phyloP scores from a whole-genome alignment of 2,113 vertebrate species.

The Carettochelys insculpta region DNA sequence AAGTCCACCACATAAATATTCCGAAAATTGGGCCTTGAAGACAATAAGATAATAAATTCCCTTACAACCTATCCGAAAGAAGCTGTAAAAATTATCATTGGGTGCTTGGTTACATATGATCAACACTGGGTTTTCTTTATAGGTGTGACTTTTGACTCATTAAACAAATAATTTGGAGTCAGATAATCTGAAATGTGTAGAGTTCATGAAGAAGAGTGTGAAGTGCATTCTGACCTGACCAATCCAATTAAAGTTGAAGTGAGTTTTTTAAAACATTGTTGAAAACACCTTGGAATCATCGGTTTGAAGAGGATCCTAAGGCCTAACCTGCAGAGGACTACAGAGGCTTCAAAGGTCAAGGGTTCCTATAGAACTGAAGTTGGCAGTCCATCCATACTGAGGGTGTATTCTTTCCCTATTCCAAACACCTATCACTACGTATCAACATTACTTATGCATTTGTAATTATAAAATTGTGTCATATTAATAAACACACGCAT shows the following conservation, averaged over 20 bases:
- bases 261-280: background rate
- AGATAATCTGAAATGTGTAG: background rate
- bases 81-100: background rate
- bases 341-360: background rate
- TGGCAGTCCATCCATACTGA: background rate
- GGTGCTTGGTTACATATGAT: background rate
- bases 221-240: background rate
- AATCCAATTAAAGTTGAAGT: background rate
- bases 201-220: background rate
- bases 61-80: background rate
- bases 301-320: accelerated
- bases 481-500: background rate
- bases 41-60: slow-evolving; percentile 1
- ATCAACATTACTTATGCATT: background rate
- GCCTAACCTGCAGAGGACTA: background rate
- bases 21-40: background rate
- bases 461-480: background rate
- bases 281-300: background rate
- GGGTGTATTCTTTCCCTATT: background rate
- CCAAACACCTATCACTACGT: background rate
- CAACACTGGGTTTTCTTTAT: background rate
- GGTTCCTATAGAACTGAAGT: background rate
- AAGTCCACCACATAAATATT: background rate
- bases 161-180: background rate
- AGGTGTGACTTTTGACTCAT: background rate